A percentile compares a stretch with the other conserved stretches of the same genome.
These are phyloP conservation scores for Miniopterus natalensis DNA, from an alignment of 2,113 vertebrate genomes.

Conservation along the genomic window DNA sequence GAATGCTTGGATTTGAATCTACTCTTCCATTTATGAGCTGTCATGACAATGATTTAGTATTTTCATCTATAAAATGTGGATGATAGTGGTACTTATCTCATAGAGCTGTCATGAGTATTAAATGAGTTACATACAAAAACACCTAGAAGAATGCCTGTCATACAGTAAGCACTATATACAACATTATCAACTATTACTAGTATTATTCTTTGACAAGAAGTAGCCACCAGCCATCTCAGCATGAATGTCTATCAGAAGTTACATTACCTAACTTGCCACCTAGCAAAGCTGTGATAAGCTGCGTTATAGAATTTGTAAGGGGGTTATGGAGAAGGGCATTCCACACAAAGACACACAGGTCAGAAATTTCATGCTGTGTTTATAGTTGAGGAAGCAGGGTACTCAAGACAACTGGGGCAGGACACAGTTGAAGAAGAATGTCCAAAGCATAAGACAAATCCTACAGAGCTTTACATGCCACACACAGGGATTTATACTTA, in stretches of 20 bases:
- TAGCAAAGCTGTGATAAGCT: slow-evolving; percentile 9
- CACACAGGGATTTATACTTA: background rate
- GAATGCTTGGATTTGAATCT: background rate
- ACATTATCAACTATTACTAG: background rate
- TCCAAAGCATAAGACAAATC: background rate
- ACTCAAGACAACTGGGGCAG: background rate
- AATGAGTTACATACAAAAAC: background rate
- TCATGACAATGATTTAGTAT: background rate
- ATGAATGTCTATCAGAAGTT: background rate
- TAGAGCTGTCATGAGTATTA: background rate
- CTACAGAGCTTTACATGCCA: background rate
- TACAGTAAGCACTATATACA: background rate
- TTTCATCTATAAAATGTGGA: background rate
- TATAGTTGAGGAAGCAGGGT: background rate
- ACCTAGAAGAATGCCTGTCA: background rate
- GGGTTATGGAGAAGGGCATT: background rate
- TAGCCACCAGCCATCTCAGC: background rate
- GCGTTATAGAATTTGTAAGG: background rate
- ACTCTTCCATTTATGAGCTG: background rate
- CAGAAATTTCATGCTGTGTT: background rate
- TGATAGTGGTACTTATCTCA: background rate
- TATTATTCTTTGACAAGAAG: slow-evolving; percentile 19
- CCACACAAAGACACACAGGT: background rate
- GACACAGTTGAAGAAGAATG: background rate
- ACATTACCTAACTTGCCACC: background rate